Base-by-base conservation (phyloP, 2,888 invertebrate genomes). In the Scrobipalpa atriplicella region DNA sequence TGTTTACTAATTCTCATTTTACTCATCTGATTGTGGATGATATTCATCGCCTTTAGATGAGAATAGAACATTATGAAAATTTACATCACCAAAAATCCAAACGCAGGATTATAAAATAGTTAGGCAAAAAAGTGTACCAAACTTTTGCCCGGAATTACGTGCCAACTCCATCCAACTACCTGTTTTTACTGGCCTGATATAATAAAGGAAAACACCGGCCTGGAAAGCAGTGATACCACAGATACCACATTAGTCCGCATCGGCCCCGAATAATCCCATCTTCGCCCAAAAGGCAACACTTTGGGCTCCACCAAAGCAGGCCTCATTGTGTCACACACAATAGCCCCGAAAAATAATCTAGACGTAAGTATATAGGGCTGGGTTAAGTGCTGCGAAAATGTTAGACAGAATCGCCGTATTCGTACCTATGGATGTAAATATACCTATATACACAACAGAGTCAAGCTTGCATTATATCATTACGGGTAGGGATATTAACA, bases 311-410 rank as follows among this genome's bases (percentile, higher is more conserved):
- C 73, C 73, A 73, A 73, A 71, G 67, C 68, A 56, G 61, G 60
- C 67, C 70, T 80, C 77, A 78, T 76, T 75, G 79, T 73, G 73
- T 73, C 73, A 71, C 73, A 66, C 72, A 72, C 65, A 78, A 78
- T 74, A 71, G 73, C 54, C 66, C 69, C 68, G 61, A 64, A 68
- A 71, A 69, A 72, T 71, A 73, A 73, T 73, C 72, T 70, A 76
- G 77, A 73, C 70, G 72, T 64, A 68, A 62, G 67, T 64, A 58
- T 56, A 21, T 29, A 65, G 65, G 67, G 67, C 43, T 67, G 65
- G 10, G 16, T 60, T 58, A 29, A 41, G 56, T 43, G 58, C 11
- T 39, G 19, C 5, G 54, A 54, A 54, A 38, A 64, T 52, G 52
- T 52, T 16, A 16, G 52, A 18, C 10, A 52, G 19, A 10, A 19